Evolutionary conservation across 2,113 vertebrate genomes (phyloP).

Genomic region (Rissa tridactyla): DNA sequence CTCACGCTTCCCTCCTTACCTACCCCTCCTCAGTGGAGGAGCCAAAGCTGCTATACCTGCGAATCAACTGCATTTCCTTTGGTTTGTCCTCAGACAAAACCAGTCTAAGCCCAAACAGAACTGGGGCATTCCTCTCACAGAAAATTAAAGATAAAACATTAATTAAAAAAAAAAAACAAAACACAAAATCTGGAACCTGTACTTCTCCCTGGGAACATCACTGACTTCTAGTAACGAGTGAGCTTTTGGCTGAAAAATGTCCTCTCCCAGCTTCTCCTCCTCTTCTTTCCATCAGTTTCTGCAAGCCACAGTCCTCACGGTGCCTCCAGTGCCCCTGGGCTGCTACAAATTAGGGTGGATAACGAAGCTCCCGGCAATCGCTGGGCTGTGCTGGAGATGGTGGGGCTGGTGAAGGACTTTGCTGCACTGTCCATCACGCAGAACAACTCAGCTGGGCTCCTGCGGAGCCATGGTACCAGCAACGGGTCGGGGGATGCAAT

Average conservation of each 20-base stretch:
- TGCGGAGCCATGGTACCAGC: neutral
- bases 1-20: neutral
- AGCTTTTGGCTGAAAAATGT: neutral
- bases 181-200: neutral
- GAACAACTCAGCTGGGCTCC: neutral
- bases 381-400: neutral
- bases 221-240: neutral
- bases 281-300: neutral
- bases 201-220: neutral
- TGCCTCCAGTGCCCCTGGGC: neutral
- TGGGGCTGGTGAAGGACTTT: neutral
- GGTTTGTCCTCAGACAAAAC: neutral
- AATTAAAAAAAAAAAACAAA: no score
- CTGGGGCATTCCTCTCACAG: neutral
- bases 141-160: neutral
- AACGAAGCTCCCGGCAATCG: fast-evolving
- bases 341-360: neutral
- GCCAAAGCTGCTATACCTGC: neutral
- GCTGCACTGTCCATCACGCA: neutral
- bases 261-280: neutral
- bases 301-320: neutral
- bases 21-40: fast-evolving
- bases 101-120: neutral
- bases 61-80: neutral
- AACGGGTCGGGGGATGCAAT: fast-evolving